phyloP scores from a whole-genome alignment of 2,888 invertebrate species.

The Drepanosiphum platanoidis region DNA sequence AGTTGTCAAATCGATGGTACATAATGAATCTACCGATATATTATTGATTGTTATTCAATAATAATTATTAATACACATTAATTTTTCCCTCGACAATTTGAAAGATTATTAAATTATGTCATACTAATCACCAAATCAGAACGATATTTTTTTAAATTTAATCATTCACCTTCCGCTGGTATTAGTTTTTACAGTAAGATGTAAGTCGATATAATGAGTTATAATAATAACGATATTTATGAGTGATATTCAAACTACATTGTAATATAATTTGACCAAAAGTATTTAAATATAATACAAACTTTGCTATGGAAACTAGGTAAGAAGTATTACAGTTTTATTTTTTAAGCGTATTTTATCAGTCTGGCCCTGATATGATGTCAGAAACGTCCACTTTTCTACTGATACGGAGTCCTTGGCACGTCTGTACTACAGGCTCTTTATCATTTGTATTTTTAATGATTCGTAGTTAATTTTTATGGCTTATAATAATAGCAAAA shows the following conservation, averaged over 20 bases:
- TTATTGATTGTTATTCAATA: too few species aligned
- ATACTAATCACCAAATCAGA: too few species aligned
- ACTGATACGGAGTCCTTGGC: slow-evolving; percentile 61
- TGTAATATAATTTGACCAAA: slow-evolving; percentile 8
- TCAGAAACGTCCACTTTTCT: slow-evolving; percentile 58
- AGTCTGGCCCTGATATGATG: slow-evolving; percentile 56
- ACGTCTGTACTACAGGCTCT: slow-evolving; percentile 55
- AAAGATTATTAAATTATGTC: too few species aligned
- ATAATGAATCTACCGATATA: too few species aligned
- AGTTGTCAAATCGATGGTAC: too few species aligned
- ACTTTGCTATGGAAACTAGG: slow-evolving; percentile 37
- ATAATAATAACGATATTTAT: neutral
- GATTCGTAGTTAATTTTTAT: slow-evolving; percentile 59
- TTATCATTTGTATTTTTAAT: slow-evolving; percentile 61
- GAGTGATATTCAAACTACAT: slow-evolving; percentile 11
- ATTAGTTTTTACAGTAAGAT: neutral
- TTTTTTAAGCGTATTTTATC: slow-evolving; percentile 47
- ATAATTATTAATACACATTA: too few species aligned
- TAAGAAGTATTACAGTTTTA: slow-evolving; percentile 4
- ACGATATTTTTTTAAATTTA: too few species aligned
- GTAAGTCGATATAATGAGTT: neutral
- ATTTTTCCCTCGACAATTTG: too few species aligned
- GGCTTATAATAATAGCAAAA: slow-evolving; percentile 52
- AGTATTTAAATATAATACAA: slow-evolving; percentile 21
- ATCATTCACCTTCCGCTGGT: neutral